Base-by-base conservation (phyloP, 2,797 vertebrate genomes). In the Malurus splendens region DNA sequence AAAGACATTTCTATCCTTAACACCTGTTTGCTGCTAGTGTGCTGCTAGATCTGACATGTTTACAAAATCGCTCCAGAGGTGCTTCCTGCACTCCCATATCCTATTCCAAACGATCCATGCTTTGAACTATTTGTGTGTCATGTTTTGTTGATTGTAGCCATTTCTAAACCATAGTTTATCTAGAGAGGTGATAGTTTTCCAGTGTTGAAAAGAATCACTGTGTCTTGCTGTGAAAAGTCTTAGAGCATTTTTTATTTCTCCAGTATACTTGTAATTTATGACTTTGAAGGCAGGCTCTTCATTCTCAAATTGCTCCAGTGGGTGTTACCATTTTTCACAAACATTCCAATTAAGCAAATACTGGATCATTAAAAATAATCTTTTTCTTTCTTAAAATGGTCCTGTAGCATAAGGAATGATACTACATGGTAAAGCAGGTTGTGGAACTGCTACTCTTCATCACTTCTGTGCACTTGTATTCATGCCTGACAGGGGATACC, bases 281-380 rank as follows among this genome's bases (percentile, higher is more conserved):
- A 7, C 32, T 62, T 54, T 55, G 41, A 67, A 84, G 22, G 61
- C 5, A 19, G 60, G 17, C 10, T 71, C 16, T 71, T 52, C 62
- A 52, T 47, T 38, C 28, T 55, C 30, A 67, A 27, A 12, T 30
- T 66, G 7, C 7, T 77, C 3, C 47, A n/a, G 10, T 18, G 61
- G 20, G 65, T 1, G 2, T 55, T 28, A 72, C 6, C 1, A 36
- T 55, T 68, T 64, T 16, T 24, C 56, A 41, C 8, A 59, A 73
- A 28, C 2, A 38, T 54, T 48, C 15, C 2, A 4, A 27, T 16
- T 38, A 57, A 84, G 14, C 6, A 0, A 0, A 16, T 57, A 54
- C 7, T 62, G 22, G 4, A 61, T 56, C 23, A 45, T 23, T 45
- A 70, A 54, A 65, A 70, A 9, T 0, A 3, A 39, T 17, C 6